A percentile compares a stretch with the other conserved stretches of the same genome.
Evolutionary conservation across 2,797 vertebrate genomes (phyloP).

Genomic region (Sphaeramia orbicularis): DNA sequence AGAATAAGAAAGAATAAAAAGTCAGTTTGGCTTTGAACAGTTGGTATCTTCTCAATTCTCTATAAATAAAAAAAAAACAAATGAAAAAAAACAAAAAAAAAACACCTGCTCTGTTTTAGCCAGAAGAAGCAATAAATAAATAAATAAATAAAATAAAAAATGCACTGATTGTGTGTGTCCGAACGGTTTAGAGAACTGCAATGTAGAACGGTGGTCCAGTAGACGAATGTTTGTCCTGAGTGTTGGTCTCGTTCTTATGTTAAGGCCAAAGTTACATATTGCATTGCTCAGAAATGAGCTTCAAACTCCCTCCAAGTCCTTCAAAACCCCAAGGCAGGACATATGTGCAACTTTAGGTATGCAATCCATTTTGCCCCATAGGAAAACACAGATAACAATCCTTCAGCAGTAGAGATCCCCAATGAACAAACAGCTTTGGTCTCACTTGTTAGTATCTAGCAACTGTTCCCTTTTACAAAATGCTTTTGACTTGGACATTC

Average conservation of each 20-base stretch:
- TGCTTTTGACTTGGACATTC: conserved; percentile 56
- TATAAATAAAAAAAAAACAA: background rate
- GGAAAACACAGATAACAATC: conserved; percentile 45
- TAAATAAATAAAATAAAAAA: too few relatives aligned
- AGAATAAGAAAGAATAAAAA: conserved; percentile 9
- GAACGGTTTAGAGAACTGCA: conserved; percentile 6
- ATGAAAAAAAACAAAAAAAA: conserved; percentile 14
- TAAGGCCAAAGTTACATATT: conserved; percentile 69
- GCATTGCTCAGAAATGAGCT: conserved; percentile 77
- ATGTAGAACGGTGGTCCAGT: conserved; percentile 26
- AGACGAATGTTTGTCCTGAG: conserved; percentile 44
- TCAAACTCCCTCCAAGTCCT: conserved; percentile 62
- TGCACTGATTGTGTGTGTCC: too few relatives aligned
- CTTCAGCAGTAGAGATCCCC: conserved; percentile 14
- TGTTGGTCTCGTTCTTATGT: conserved; percentile 45
- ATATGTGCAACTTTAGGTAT: conserved; percentile 53
- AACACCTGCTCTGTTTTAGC: conserved; percentile 49
- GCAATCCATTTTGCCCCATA: conserved; percentile 56
- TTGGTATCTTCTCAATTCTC: conserved; percentile 23
- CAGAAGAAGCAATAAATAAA: too few relatives aligned
- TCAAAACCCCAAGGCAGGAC: conserved; percentile 50
- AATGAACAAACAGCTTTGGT: conserved; percentile 47
- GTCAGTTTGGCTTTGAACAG: conserved; percentile 10
- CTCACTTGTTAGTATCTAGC: conserved; percentile 60
- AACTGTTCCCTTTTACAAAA: conserved; percentile 60